A percentile compares a stretch with the other conserved stretches of the same genome.
Conservation (phyloP, 2,888 invertebrate species). For the Cerastoderma edule region DNA sequence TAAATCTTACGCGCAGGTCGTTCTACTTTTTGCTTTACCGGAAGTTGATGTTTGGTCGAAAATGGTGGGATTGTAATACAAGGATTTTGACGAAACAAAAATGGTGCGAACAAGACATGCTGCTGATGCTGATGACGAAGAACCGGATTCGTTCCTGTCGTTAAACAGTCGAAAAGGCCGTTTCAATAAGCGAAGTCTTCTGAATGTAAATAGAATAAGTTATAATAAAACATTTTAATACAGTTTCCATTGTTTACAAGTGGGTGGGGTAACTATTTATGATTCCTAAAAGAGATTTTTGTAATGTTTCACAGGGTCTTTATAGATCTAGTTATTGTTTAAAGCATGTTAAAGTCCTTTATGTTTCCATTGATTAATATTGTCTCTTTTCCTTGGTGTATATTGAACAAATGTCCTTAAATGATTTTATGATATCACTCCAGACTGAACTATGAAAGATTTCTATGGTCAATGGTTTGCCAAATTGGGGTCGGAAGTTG, state of each 20-base stretch:
- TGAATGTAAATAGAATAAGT: neutral
- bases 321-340: too few relatives aligned
- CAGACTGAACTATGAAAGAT: too few relatives aligned
- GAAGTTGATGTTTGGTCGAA: slow-evolving; percentile 28
- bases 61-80: slow-evolving; percentile 14
- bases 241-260: slow-evolving; percentile 20
- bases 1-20: neutral
- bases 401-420: too few relatives aligned
- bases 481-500: too few relatives aligned
- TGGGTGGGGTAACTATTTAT: slow-evolving; percentile 1
- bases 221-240: neutral
- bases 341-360: too few relatives aligned
- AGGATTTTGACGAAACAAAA: slow-evolving; percentile 32
- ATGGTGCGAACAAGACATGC: slow-evolving; percentile 78
- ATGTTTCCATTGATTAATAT: too few relatives aligned
- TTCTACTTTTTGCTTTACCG: slow-evolving; percentile 2
- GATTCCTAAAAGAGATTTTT: too few relatives aligned
- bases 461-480: too few relatives aligned
- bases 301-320: too few relatives aligned
- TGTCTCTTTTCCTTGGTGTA: too few relatives aligned
- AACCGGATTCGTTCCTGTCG: slow-evolving; percentile 56
- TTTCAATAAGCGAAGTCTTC: neutral
- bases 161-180: slow-evolving; percentile 39
- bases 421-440: too few relatives aligned
- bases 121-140: slow-evolving; percentile 64